Evolutionary conservation across 2,888 invertebrate species (phyloP), one percentile per base, ranked within the genome.

Genomic region (Amphipoea lucens): DNA sequence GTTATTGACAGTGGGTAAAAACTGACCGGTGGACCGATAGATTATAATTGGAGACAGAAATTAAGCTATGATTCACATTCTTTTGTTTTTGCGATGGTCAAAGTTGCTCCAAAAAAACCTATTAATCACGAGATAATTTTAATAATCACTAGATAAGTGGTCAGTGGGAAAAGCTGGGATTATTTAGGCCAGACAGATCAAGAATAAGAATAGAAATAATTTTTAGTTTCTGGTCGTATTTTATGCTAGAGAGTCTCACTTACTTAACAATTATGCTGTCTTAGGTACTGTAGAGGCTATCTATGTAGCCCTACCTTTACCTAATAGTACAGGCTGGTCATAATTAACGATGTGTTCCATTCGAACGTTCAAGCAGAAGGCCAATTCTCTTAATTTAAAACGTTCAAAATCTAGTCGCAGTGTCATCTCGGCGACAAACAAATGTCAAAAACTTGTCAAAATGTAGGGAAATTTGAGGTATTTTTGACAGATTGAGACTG

Each of bases 1-100:
- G 93, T 94, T 93, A 93, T 92, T 93, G 93, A 91, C 86, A 82
- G 84, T 72, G 76, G 71, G 88, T 91, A 95, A 95, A 95, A 95
- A 95, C 84, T 80, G 54, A 60, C 74, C 74, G 68, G 67, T 70
- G 82, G 84, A 67, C 67, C 70, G 66, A 86, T 81, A 85, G 82
- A 84, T 86, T 87, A 88, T 88, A 87, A 88, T 87, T 88, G 84
- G 76, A 62, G 40, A 81, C 23, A 83, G 72, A 87, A 86, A 89
- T 89, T 88, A 90, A 87, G 84, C 85, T 89, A 88, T 88, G 85
- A 86, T 84, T 65, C 74, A 29, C 71, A 88, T 86, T 79, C 72
- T 74, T 81, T 78, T 60, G 76, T 78, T 78, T 78, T 71, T 78
- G 42, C 5, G 0, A 2, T 2, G 4, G 40, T 40, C 5, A 4